Evolutionary conservation across 2,113 vertebrate species (phyloP), one percentile per base, ranked within the genome.

Genomic region (Prionailurus viverrinus): DNA sequence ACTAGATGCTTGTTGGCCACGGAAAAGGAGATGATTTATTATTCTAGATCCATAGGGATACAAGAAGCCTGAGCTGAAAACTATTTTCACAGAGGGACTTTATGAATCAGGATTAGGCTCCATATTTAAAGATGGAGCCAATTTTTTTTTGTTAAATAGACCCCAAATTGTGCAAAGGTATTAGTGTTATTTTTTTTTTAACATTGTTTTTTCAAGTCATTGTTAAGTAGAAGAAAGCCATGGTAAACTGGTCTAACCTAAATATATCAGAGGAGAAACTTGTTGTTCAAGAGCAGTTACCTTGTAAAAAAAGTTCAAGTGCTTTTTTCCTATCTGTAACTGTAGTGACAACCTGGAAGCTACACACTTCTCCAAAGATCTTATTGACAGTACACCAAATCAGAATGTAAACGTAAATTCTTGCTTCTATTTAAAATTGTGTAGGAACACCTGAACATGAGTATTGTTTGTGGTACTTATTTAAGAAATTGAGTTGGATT

Each of bases 391-490:
- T 98, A 61, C 98, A 98, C 97, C 23, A 78, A 97, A 98, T 97
- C 98, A 92, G 98, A 99, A 99, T 99, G 98, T 99, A 99, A 98
- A 98, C 98, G 95, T 98, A 96, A 99, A 98, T 98, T 99, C 99
- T 97, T 98, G 90, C 96, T 97, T 98, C 98, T 99, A 98, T 99
- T 99, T 98, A 98, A 99, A 98, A 98, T 98, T 98, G 98, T 98
- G 97, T 99, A 98, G 98, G 98, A 98, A 98, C 97, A 99, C 98
- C 98, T 98, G 98, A 99, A 99, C 98, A 98, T 98, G 98, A 98
- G 98, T 99, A 97, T 97, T 99, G 97, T 99, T 99, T 99, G 98
- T 99, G 99, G 99, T 99, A 99, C 99, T 98, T 99, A 98, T 99
- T 98, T 98, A 99, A 98, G 98, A 98, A 99, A 99, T 98, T 98